Evolutionary conservation across 2,113 vertebrate genomes (phyloP).

Genomic region (Ciconia maguari): DNA sequence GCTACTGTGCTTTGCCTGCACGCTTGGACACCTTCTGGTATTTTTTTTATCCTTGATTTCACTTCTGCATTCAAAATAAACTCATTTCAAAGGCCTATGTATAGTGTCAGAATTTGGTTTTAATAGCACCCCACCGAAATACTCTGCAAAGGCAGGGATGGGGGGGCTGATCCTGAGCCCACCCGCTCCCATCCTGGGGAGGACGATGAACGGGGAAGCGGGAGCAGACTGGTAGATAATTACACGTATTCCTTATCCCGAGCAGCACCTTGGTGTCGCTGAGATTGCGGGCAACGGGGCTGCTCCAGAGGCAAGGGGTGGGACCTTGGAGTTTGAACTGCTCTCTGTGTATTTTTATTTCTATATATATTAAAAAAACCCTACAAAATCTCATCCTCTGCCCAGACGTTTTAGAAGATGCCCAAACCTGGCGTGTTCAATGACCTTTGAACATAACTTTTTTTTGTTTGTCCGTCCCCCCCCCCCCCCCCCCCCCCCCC

Average conservation of each 20-base stretch:
- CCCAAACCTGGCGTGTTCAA: not conserved
- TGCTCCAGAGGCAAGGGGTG: not conserved
- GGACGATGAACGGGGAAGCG: not conserved
- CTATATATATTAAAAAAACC: not conserved
- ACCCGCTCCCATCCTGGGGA: not conserved
- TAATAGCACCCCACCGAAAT: not conserved
- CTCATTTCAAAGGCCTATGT: not conserved
- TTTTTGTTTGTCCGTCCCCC: not conserved
- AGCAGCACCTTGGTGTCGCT: not conserved
- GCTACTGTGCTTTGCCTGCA: not conserved
- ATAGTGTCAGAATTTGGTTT: not conserved
- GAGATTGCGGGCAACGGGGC: rapidly evolving
- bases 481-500: too few relatives aligned
- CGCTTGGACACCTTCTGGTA: rapidly evolving
- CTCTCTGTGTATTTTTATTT: not conserved
- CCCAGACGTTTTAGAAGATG: not conserved
- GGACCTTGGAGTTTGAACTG: not conserved
- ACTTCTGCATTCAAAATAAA: not conserved
- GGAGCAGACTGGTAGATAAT: not conserved
- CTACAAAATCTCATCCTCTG: not conserved
- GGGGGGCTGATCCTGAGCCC: not conserved
- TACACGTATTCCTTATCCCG: rapidly evolving
- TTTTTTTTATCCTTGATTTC: not conserved
- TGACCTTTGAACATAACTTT: conserved; percentile 1
- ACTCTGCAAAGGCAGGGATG: not conserved